Evolutionary conservation across 2,113 vertebrate species (phyloP), one percentile per base, ranked within the genome.

Genomic region (Engystomops pustulosus): DNA sequence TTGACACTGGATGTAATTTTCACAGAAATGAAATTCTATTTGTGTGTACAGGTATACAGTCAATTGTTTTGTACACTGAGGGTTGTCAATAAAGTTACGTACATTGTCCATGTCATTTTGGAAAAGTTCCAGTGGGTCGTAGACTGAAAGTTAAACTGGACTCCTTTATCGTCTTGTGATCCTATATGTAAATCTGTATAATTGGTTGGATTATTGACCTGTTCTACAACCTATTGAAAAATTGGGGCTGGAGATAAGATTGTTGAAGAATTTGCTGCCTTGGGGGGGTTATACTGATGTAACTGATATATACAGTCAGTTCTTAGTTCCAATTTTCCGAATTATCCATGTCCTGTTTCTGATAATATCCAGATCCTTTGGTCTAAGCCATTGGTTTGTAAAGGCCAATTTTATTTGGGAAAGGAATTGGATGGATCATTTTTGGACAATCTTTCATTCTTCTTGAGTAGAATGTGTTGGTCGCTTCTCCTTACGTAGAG

Each of bases 1-100:
- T 81, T 23, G 38, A 81, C 80, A 81, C 80, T 81, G 80, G 80
- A 72, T 82, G 68, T 72, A 25, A 67, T 83, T 36, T 84, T 60
- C 36, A 62, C 60, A 36, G 34, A 62, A 27, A 70, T 81, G 9
- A 70, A 30, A 72, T 72, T 9, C 44, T 76, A 60, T 30, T 60
- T 68, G 25, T 47, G 25, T 67, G 44, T 77, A 84, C 25, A 14
- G 17, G 25, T 67, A 58, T 77, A 84, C 25, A 14, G 17, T 25
- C 45, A 49, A 58, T 60, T 49, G 67, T 82, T 82, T 82, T 82
- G 67, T 72, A 82, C 47, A 70, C 49, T 72, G 68, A 72, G 80
- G 51, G 80, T 72, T 45, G 47, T 45, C 80, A 71, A 70, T 82
- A 72, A 82, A 82, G 65, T 72, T 70, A 34, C 51, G 30, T 49